A percentile compares a stretch with the other conserved stretches of the same genome.
phyloP scores from a whole-genome alignment of 2,888 invertebrate genomes.

The Epinotia brunnichana region DNA sequence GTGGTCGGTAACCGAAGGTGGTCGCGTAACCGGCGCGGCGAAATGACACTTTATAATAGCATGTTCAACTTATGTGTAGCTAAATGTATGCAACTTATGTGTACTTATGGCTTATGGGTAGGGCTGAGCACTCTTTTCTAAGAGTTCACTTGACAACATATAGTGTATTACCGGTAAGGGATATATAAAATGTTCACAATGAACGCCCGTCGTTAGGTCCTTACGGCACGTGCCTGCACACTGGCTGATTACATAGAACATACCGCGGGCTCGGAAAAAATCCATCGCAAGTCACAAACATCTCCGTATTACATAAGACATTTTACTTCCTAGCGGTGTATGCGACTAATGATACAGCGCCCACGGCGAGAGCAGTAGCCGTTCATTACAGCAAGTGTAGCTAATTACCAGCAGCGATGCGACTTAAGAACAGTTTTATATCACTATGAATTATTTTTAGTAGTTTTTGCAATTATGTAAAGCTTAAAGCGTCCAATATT shows the following conservation, averaged over 20 bases:
- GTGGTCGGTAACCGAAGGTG: no score
- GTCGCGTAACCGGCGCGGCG: no score
- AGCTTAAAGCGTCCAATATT: not conserved
- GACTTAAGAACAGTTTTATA: constrained; percentile 33
- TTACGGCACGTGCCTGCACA: constrained; percentile 44
- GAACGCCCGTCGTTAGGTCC: constrained; percentile 54
- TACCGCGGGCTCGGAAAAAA: not conserved
- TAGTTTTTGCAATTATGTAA: constrained; percentile 18
- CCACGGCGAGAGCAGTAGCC: constrained; percentile 50
- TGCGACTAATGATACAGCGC: constrained; percentile 61
- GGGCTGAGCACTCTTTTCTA: not conserved
- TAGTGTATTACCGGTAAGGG: not conserved
- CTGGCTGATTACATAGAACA: constrained; percentile 61
- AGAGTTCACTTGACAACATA: constrained; percentile 20
- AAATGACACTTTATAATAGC: no score
- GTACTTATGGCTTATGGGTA: no score
- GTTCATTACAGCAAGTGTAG: constrained; percentile 57
- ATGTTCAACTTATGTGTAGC: not conserved
- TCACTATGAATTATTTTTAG: constrained; percentile 20
- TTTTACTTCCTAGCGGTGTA: constrained; percentile 3
- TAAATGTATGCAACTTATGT: not conserved
- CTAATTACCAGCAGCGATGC: constrained; percentile 56
- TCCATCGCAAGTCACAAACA: constrained; percentile 1
- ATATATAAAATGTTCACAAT: constrained; percentile 26
- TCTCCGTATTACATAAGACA: not conserved